Conservation (phyloP, 2,113 vertebrate genomes). For the Larimichthys crocea region DNA sequence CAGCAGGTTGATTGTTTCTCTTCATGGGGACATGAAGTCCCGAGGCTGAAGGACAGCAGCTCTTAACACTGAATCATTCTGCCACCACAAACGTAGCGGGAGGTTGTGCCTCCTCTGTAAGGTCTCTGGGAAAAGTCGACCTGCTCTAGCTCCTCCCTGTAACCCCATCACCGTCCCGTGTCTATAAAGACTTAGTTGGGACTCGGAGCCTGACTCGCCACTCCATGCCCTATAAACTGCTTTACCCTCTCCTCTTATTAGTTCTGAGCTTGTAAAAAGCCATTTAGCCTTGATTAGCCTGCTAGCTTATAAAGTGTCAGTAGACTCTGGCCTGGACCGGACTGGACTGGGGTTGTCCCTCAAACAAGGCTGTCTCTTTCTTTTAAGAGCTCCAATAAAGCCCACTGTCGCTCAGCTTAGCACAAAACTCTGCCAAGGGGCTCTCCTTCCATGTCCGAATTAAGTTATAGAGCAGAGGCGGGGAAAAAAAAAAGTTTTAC, state of each 20-base stretch:
- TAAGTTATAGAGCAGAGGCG: not conserved
- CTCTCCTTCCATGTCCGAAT: conserved; percentile 4
- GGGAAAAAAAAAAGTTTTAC: conserved; percentile 38
- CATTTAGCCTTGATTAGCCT: conserved; percentile 91
- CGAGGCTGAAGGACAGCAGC: not conserved
- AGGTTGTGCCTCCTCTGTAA: not conserved
- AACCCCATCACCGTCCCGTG: conserved; percentile 33
- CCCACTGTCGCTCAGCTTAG: conserved; percentile 6
- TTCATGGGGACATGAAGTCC: not conserved
- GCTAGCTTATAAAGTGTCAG: conserved; percentile 85
- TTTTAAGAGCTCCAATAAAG: conserved; percentile 80
- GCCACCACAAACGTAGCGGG: not conserved
- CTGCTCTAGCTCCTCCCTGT: conserved; percentile 28
- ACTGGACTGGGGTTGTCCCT: conserved; percentile 45
- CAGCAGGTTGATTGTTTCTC: not conserved
- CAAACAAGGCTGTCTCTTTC: conserved; percentile 50
- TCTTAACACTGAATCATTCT: no score
- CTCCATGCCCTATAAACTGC: conserved; percentile 77
- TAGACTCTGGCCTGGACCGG: conserved; percentile 41
- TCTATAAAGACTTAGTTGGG: conserved; percentile 64
- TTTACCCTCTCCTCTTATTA: conserved; percentile 86
- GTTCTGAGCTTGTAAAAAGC: conserved; percentile 89
- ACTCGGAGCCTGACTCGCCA: conserved; percentile 44
- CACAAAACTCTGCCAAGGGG: conserved; percentile 19
- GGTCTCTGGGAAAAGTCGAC: conserved; percentile 3